A percentile compares a stretch with the other conserved stretches of the same genome.
phyloP scores from a whole-genome alignment of 35 echinoderm and acorn worm species.

The Holothuria glaberrima region DNA sequence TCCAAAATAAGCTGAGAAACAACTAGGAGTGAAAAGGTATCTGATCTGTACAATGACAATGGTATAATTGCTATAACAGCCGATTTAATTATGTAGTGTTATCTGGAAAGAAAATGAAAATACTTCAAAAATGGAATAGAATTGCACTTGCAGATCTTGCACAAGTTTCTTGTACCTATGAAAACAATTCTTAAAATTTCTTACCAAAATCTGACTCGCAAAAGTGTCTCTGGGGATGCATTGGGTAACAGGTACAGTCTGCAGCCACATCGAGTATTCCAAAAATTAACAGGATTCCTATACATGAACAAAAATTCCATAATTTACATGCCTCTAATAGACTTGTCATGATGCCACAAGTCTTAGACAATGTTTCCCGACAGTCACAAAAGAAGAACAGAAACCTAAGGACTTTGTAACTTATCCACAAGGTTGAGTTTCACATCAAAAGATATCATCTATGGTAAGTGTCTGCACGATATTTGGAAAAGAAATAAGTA shows the following conservation, averaged over 20 bases:
- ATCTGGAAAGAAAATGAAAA: too few species aligned
- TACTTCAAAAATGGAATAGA: too few species aligned
- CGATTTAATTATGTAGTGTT: too few species aligned
- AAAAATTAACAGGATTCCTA: conserved; percentile 29
- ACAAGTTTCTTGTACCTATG: too few species aligned
- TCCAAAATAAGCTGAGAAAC: too few species aligned
- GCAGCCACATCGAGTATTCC: conserved; percentile 59
- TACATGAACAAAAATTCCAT: conserved; percentile 1
- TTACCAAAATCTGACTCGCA: conserved; percentile 87
- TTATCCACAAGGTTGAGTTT: neutral
- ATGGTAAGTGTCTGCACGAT: too few species aligned
- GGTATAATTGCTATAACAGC: too few species aligned
- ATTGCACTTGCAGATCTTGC: too few species aligned
- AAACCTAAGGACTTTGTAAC: neutral
- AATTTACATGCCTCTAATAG: neutral
- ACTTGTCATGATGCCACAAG: conserved; percentile 16
- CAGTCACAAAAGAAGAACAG: too few species aligned
- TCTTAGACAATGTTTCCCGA: neutral
- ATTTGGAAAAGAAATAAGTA: too few species aligned
- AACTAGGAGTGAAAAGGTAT: too few species aligned
- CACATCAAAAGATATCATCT: neutral
- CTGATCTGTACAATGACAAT: too few species aligned
- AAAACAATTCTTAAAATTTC: neutral
- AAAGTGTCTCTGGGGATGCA: conserved; percentile 80
- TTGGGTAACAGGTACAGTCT: conserved; percentile 73